A percentile compares a stretch with the other conserved stretches of the same genome.
Conservation (phyloP, 2,113 vertebrate species). For the Naja naja region DNA sequence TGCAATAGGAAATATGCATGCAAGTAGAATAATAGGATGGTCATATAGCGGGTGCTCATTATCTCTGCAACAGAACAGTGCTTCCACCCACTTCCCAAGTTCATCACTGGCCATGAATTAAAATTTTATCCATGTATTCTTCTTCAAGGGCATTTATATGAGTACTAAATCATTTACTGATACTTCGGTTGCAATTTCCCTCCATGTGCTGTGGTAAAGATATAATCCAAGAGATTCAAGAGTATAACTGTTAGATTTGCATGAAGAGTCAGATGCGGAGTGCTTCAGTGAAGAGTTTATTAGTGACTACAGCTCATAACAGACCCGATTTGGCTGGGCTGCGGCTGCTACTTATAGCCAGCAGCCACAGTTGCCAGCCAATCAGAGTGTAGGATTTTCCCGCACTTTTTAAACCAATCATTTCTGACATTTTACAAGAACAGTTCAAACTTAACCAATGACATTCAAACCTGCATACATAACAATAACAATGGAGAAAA, state of each 20-base stretch:
- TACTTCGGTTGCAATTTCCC: not conserved
- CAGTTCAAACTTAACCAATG: too few species aligned
- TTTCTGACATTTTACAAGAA: too few species aligned
- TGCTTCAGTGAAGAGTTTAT: too few species aligned
- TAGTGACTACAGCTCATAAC: too few species aligned
- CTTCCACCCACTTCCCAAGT: not conserved
- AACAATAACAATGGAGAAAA: not conserved
- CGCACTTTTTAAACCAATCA: too few species aligned
- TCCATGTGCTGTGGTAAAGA: not conserved
- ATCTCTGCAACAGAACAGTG: slow-evolving; percentile 5
- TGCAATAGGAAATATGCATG: slow-evolving; percentile 12
- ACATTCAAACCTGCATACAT: too few species aligned
- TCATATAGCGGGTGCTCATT: slow-evolving; percentile 11
- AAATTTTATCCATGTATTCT: not conserved
- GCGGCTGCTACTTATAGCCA: too few species aligned
- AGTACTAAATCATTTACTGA: not conserved
- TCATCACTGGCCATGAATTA: not conserved
- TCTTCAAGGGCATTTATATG: not conserved
- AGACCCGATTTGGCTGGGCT: too few species aligned
- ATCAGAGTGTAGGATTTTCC: too few species aligned
- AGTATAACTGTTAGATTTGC: too few species aligned
- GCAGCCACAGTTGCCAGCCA: too few species aligned
- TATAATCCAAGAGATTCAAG: not conserved
- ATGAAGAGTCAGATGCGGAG: too few species aligned
- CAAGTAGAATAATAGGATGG: slow-evolving; percentile 44